phyloP scores from a whole-genome alignment of 2,888 invertebrate genomes.

The Tuberolachnus salignus region DNA sequence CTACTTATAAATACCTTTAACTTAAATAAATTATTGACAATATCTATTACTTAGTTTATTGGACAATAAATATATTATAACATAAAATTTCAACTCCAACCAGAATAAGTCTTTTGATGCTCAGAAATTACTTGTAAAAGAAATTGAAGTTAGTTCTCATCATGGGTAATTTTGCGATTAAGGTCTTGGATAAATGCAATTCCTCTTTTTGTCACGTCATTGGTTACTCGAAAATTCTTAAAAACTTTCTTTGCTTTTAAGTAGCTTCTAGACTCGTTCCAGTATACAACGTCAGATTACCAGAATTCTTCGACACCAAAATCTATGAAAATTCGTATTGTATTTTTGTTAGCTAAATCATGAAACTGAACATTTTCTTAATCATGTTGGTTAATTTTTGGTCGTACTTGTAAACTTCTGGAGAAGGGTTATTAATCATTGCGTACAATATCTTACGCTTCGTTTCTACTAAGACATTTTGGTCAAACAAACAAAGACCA shows the following conservation, averaged over 20 bases:
- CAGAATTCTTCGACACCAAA: background rate
- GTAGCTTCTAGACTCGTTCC: background rate
- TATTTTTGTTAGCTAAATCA: background rate
- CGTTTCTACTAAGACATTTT: too few relatives aligned
- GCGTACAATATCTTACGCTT: too few relatives aligned
- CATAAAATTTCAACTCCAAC: background rate
- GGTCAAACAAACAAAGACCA: too few relatives aligned
- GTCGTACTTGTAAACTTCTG: too few relatives aligned
- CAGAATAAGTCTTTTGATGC: background rate
- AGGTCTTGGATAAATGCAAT: conserved; percentile 10
- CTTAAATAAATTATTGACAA: background rate
- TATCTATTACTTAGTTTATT: background rate
- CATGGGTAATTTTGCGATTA: background rate
- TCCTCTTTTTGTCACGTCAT: conserved; percentile 3
- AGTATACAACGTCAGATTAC: background rate
- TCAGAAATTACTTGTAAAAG: conserved; percentile 26
- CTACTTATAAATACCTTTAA: background rate
- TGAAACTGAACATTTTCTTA: too few relatives aligned
- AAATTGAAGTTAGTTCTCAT: background rate
- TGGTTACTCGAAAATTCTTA: background rate
- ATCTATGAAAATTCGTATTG: background rate
- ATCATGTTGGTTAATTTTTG: too few relatives aligned
- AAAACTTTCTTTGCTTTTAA: conserved; percentile 11
- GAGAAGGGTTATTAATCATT: too few relatives aligned
- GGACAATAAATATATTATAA: background rate